A percentile compares a stretch with the other conserved stretches of the same genome.
Conservation (phyloP, 2,113 vertebrate species). For the Onychorhynchus coronatus region DNA sequence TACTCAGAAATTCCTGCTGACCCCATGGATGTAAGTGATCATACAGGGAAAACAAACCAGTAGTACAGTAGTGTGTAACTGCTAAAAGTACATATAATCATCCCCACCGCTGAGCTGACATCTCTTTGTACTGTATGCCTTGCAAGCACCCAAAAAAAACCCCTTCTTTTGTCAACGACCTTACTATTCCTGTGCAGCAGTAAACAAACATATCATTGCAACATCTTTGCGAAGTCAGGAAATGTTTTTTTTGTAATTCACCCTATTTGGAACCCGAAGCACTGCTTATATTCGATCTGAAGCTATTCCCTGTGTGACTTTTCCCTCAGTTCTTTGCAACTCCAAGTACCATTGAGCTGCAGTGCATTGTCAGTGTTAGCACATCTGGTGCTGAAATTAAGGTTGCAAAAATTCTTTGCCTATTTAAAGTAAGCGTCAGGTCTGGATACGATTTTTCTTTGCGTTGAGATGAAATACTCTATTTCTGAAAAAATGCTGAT, state of each 20-base stretch:
- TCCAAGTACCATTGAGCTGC: rapidly evolving
- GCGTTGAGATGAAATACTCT: background rate
- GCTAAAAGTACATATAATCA: background rate
- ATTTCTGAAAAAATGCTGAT: background rate
- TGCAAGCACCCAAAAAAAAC: background rate
- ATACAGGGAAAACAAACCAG: background rate
- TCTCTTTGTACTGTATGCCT: background rate
- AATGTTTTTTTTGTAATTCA: background rate
- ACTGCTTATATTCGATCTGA: background rate
- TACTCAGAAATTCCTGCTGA: background rate
- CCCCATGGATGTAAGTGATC: background rate
- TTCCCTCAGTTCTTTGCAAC: background rate
- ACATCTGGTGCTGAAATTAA: background rate
- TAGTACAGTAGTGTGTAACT: background rate
- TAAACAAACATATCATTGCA: background rate
- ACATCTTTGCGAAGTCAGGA: background rate
- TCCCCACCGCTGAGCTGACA: background rate
- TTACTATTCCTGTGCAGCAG: background rate
- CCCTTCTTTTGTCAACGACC: rapidly evolving
- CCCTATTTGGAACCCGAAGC: background rate
- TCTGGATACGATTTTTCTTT: background rate
- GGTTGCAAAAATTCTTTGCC: background rate
- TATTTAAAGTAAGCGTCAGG: background rate
- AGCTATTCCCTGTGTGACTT: background rate
- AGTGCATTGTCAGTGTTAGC: background rate